These are phyloP conservation scores for Eretmochelys imbricata DNA, from an alignment of 2,113 vertebrate species.

Conservation along the genomic window DNA sequence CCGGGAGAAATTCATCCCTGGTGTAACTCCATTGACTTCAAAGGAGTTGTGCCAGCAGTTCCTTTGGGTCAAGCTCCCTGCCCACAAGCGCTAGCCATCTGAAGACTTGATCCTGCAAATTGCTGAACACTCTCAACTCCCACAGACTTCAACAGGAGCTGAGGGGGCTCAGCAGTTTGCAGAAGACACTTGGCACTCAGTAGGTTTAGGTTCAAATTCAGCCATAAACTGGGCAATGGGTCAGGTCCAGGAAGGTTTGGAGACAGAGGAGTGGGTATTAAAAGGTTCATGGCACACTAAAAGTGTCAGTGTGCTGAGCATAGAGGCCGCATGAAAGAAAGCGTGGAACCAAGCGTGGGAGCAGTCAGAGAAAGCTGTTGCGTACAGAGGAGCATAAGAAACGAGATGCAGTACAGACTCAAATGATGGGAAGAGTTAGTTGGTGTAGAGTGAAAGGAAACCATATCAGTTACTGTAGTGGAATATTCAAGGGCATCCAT, in stretches of 20 bases:
- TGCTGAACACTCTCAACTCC: not conserved
- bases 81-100: not conserved
- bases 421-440: not conserved
- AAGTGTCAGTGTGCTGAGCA: not conserved
- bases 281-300: not conserved
- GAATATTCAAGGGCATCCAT: not conserved
- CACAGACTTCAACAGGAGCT: not conserved
- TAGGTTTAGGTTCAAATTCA: rapidly evolving
- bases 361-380: not conserved
- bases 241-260: not conserved
- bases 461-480: not conserved
- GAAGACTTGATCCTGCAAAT: not conserved
- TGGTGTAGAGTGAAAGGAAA: slow-evolving; percentile 18
- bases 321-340: not conserved
- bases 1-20: not conserved
- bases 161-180: not conserved
- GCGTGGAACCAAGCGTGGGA: not conserved
- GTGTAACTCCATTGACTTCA: not conserved
- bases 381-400: not conserved
- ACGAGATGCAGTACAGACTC: not conserved
- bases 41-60: not conserved
- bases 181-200: not conserved
- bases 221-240: not conserved
- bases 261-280: not conserved
- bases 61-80: not conserved